Evolutionary conservation across 2,113 vertebrate genomes (phyloP), one percentile per base, ranked within the genome.

Genomic region (Xenopus borealis): DNA sequence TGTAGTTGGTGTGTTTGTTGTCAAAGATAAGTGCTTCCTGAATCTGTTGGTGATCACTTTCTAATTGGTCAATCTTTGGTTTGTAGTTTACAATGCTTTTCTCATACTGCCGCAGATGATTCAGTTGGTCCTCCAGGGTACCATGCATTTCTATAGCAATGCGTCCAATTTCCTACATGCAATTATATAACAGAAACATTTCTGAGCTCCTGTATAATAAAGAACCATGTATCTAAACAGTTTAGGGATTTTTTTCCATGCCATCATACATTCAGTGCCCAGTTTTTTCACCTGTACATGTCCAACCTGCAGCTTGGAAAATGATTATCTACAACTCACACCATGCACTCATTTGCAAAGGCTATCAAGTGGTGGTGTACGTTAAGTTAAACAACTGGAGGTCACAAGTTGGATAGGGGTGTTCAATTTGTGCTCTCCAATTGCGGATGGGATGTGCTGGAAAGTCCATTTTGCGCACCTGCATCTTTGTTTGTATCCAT

Each of bases 1-100:
- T 98, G 84, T 98, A 98, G 86, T 99, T 99, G 89, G 97, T 99
- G 88, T 98, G 97, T 85, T 99, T 98, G 86, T 99, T 99, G 90
- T 99, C 97, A 0, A 99, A 99, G 84, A 99, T 98, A 62, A 99
- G 96, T 0, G 96, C 97, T 81, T 98, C 97, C 86, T 99, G 97
- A 80, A 99, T 98, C 78, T 94, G 94, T 81, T 99, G 96, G 88
- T 99, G 95, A 86, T 99, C 96, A 64, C 95, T 93, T 86, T 99
- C 97, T 83, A 99, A 86, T 90, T 98, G 95, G 88, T 99, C 96
- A 12, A 99, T 98, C 94, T 98, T 99, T 90, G 97, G 94, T 91
- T 98, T 98, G 88, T 98, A 99, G 84, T 99, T 98, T 78, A 98
- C 86, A 3, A 99, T 99, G 90, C 93, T 99, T 74, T 98, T 97